Percentiles rank a stretch among this genome's conserved stretches.
phyloP scores from a whole-genome alignment of 2,888 invertebrate species.

The Chironomus riparius region DNA sequence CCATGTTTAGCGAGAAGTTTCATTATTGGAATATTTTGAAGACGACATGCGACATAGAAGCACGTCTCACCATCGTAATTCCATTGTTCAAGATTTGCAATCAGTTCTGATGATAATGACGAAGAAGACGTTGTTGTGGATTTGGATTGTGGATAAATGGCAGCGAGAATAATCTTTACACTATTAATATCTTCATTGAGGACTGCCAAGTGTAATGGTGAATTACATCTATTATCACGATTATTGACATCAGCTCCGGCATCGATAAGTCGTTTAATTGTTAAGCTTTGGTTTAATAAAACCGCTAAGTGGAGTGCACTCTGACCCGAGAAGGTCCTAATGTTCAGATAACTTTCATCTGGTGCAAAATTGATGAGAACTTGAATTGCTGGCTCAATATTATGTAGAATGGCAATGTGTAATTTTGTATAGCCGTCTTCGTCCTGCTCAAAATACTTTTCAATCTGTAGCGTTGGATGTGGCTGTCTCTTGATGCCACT shows the following conservation, averaged over 20 bases:
- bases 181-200: background rate
- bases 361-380: conserved; percentile 5
- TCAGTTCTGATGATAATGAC: background rate
- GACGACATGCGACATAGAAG: conserved; percentile 6
- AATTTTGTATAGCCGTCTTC: conserved; percentile 13
- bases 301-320: conserved; percentile 17
- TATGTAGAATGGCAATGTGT: conserved; percentile 17
- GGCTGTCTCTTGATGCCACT: background rate
- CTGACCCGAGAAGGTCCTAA: background rate
- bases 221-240: conserved; percentile 15
- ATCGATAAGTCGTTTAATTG: conserved; percentile 2
- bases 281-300: background rate
- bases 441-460: conserved; percentile 19
- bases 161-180: background rate
- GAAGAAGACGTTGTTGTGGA: too few species aligned
- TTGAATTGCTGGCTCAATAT: background rate
- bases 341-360: background rate
- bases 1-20: conserved; percentile 5
- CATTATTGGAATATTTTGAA: conserved; percentile 3
- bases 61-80: conserved; percentile 20
- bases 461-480: background rate
- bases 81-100: conserved; percentile 22
- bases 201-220: conserved; percentile 12
- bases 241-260: conserved; percentile 12
- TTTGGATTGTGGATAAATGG: background rate